These are phyloP conservation scores for Hirtodrosophila trivittata DNA, from an alignment of 2,888 invertebrate species.

Conservation along the genomic window DNA sequence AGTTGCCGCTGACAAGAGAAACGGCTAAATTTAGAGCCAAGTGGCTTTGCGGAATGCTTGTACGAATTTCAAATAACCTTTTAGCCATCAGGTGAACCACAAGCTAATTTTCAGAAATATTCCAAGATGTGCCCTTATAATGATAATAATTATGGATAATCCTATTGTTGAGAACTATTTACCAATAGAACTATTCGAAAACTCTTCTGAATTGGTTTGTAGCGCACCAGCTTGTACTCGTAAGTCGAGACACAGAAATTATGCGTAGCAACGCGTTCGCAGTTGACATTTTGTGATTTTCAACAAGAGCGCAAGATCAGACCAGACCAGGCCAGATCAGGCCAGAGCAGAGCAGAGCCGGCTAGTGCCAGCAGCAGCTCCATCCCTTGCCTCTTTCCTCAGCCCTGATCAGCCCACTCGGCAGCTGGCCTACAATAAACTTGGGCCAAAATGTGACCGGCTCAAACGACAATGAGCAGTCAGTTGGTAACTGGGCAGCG, in stretches of 20 bases:
- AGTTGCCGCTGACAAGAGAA: slow-evolving; percentile 51
- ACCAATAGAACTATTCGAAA: no score
- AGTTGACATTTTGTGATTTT: slow-evolving; percentile 56
- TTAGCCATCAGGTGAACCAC: not conserved
- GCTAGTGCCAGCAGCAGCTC: slow-evolving; percentile 1
- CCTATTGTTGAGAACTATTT: no score
- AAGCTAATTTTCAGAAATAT: slow-evolving; percentile 34
- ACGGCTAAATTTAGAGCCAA: slow-evolving; percentile 16
- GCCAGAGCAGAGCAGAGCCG: slow-evolving; percentile 21
- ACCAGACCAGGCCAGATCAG: slow-evolving; percentile 3
- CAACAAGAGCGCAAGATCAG: no score
- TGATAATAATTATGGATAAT: no score
- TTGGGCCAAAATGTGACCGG: slow-evolving; percentile 68
- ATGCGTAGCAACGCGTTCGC: slow-evolving; percentile 61
- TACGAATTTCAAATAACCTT: slow-evolving; percentile 41
- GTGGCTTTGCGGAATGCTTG: slow-evolving; percentile 11
- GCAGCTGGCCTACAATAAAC: slow-evolving; percentile 61
- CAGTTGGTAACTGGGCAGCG: slow-evolving; percentile 49
- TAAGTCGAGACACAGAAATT: no score
- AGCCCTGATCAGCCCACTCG: no score
- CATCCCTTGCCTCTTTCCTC: no score
- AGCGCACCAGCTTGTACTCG: no score
- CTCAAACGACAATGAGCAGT: slow-evolving; percentile 71
- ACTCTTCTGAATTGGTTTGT: no score
- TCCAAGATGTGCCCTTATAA: no score